Evolutionary conservation across 2,797 vertebrate species (phyloP), one percentile per base, ranked within the genome.

Genomic region (Loriculus beryllinus): DNA sequence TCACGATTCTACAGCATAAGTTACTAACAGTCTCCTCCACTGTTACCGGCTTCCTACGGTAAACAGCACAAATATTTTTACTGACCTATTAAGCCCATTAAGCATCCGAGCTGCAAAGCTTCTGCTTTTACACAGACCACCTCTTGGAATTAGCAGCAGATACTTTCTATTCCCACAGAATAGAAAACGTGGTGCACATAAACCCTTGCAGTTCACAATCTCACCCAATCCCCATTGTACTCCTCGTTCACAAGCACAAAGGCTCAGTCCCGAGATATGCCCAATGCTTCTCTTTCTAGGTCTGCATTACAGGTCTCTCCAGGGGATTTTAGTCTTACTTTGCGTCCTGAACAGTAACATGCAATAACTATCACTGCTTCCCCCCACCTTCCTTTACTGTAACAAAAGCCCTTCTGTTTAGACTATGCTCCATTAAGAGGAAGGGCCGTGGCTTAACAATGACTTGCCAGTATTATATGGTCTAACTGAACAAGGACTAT

Each of bases 11-110:
- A 96, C 96, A 95, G 95, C 96, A 71, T 96, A 97, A 97, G 97
- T 95, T 97, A 97, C 97, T 98, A 98, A 84, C 60, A 96, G 80
- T 86, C 90, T 97, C 97, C 95, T 97, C 97, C 86, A 82, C 94
- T 69, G 90, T 91, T 97, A 98, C 95, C 87, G 57, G 68, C 96
- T 97, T 82, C 97, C 97, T 95, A 97, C 25, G 70, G 96, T 90
- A 97, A 98, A 98, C 92, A 97, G 97, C 91, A 98, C 95, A 97
- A 91, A 96, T 86, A 92, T 77, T 97, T 97, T 97, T 96, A 98
- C 94, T 97, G 95, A 93, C 81, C 90, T 77, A 85, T 71, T 56
- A 56, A 23, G 86, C 83, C 82, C 49, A 8, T 40, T 70, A 93
- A 56, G 43, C 5, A 82, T 35, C 90, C 87, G 70, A 96, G 77